Conservation (phyloP, 2,113 vertebrate genomes). For the Hydrochoerus hydrochaeris region DNA sequence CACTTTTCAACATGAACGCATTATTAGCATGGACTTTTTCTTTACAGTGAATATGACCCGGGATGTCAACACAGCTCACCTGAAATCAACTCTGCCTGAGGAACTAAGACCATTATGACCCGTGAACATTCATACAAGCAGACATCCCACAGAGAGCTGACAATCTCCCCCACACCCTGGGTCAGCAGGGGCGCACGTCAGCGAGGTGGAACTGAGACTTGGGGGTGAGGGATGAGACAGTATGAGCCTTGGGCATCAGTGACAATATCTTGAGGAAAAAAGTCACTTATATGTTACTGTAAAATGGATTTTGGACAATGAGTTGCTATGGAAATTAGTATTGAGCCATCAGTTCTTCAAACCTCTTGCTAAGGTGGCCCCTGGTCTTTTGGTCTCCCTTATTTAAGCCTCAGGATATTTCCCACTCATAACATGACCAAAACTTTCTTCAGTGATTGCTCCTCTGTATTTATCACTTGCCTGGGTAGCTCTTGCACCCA, state of each 20-base stretch:
- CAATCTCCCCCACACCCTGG: rapidly evolving
- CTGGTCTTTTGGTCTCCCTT: conserved; percentile 76
- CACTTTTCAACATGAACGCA: background rate
- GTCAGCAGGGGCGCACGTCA: background rate
- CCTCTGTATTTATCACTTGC: conserved; percentile 86
- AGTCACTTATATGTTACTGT: background rate
- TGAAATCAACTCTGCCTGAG: background rate
- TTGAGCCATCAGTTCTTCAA: conserved; percentile 81
- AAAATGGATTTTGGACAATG: background rate
- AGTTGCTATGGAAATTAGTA: conserved; percentile 12
- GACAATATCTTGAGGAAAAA: background rate
- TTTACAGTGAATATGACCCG: conserved; percentile 10
- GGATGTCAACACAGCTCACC: background rate
- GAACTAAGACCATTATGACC: background rate
- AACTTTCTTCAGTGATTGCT: conserved; percentile 80
- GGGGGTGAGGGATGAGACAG: background rate
- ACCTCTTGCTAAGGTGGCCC: conserved; percentile 66
- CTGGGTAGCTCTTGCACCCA: conserved; percentile 1
- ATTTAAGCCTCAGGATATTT: conserved; percentile 84
- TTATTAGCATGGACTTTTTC: conserved; percentile 34
- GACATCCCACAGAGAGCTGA: background rate
- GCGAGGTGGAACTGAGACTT: background rate
- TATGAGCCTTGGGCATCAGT: background rate
- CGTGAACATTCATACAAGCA: background rate
- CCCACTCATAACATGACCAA: conserved; percentile 83